phyloP scores from a whole-genome alignment of 2,113 vertebrate genomes.

The Anoplopoma fimbria region DNA sequence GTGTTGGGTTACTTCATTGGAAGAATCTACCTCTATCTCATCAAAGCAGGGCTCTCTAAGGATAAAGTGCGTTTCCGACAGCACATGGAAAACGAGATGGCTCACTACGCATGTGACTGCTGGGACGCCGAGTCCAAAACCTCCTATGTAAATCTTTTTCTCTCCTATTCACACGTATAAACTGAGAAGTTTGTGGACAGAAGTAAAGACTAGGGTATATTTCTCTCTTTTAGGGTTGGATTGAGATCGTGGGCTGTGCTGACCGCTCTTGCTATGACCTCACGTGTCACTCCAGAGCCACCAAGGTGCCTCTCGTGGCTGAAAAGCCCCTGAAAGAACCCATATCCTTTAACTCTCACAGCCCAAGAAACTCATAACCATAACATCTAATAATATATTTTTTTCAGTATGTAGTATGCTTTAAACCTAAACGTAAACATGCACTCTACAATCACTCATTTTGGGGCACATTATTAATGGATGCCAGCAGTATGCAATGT shows the following conservation, averaged over 20 bases:
- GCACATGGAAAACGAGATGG: constrained; percentile 99
- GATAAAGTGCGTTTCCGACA: constrained; percentile 95
- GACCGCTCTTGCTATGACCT: constrained; percentile 95
- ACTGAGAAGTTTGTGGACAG: background rate
- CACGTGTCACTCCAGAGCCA: constrained; percentile 90
- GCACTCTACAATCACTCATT: background rate
- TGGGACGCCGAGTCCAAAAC: constrained; percentile 97
- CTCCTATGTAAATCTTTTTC: constrained; percentile 86
- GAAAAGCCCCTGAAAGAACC: constrained; percentile 95
- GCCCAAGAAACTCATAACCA: background rate
- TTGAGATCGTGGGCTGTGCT: constrained; percentile 95
- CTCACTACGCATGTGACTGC: constrained; percentile 96
- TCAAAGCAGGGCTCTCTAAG: constrained; percentile 89
- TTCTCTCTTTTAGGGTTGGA: constrained; percentile 88
- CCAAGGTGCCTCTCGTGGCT: constrained; percentile 92
- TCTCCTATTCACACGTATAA: background rate
- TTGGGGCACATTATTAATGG: background rate
- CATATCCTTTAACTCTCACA: constrained; percentile 87
- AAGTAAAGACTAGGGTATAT: background rate
- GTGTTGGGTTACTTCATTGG: constrained; percentile 96
- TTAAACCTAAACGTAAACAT: background rate
- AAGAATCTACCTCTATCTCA: constrained; percentile 94
- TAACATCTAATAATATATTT: background rate
- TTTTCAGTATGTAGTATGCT: background rate
- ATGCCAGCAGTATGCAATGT: background rate